phyloP scores from a whole-genome alignment of 92 coral and sea anemone species.

The Zoanthus gigantus region DNA sequence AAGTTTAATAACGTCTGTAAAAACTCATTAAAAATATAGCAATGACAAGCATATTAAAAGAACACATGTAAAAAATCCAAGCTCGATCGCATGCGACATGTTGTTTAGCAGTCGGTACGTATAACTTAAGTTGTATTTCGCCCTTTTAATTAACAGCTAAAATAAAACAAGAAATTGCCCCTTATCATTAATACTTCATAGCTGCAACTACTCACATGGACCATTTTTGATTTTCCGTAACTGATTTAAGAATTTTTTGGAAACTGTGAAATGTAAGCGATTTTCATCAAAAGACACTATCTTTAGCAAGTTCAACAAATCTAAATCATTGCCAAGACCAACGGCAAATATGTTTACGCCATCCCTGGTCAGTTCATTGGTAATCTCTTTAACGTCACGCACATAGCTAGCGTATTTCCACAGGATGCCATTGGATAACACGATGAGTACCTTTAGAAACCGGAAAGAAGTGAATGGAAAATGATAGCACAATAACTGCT shows the following conservation, averaged over 20 bases:
- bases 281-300: conserved; percentile 10
- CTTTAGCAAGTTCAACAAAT: background rate
- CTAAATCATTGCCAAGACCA: background rate
- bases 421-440: background rate
- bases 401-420: background rate
- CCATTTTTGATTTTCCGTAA: background rate
- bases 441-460: background rate
- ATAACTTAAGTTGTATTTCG: too few relatives aligned
- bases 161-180: too few relatives aligned
- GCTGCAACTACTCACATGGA: background rate
- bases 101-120: too few relatives aligned
- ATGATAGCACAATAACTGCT: too few relatives aligned
- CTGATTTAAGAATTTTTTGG: background rate
- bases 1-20: too few relatives aligned
- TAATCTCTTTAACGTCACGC: background rate
- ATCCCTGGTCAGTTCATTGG: background rate
- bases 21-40: too few relatives aligned
- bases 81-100: too few relatives aligned
- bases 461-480: background rate
- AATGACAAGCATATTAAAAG: too few relatives aligned
- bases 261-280: background rate
- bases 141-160: too few relatives aligned
- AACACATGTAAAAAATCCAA: too few relatives aligned
- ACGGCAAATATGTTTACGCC: conserved; percentile 9
- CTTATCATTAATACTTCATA: too few relatives aligned